phyloP scores from a whole-genome alignment of 2,797 vertebrate genomes.

The Artibeus lituratus region DNA sequence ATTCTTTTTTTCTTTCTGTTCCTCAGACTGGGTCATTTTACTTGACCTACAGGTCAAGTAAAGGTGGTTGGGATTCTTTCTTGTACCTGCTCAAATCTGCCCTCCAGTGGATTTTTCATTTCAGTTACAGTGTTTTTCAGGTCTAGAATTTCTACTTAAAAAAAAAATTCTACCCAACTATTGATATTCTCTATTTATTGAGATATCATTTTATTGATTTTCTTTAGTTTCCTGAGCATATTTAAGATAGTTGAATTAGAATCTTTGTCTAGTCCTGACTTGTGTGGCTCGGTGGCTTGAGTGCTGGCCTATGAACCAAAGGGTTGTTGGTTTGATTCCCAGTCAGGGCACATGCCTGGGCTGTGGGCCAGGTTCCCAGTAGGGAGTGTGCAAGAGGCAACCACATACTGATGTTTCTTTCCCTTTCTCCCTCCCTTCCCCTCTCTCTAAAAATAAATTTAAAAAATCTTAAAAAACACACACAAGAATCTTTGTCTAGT shows the following conservation, averaged over 20 bases:
- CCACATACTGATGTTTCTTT: too few species aligned
- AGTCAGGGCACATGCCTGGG: too few species aligned
- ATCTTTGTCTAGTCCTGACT: background rate
- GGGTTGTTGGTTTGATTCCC: too few species aligned
- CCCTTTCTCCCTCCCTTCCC: too few species aligned
- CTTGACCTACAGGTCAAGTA: background rate
- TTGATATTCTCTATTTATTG: background rate
- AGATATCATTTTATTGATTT: background rate
- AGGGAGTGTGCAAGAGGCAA: too few species aligned
- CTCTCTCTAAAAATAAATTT: too few species aligned
- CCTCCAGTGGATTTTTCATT: background rate
- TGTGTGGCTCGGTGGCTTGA: too few species aligned
- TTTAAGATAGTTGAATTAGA: background rate
- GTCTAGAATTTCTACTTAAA: background rate
- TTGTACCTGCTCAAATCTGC: background rate
- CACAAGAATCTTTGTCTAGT: background rate
- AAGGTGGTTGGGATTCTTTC: background rate
- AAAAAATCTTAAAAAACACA: too few species aligned
- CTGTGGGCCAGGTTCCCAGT: too few species aligned
- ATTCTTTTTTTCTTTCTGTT: background rate
- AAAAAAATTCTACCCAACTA: background rate
- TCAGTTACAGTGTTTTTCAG: background rate
- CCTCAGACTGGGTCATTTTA: background rate
- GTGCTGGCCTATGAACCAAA: too few species aligned
- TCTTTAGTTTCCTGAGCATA: background rate